Percentiles rank a stretch among this genome's conserved stretches.
phyloP scores from a whole-genome alignment of 1,140 invertebrate species.

The Apis cerana region DNA sequence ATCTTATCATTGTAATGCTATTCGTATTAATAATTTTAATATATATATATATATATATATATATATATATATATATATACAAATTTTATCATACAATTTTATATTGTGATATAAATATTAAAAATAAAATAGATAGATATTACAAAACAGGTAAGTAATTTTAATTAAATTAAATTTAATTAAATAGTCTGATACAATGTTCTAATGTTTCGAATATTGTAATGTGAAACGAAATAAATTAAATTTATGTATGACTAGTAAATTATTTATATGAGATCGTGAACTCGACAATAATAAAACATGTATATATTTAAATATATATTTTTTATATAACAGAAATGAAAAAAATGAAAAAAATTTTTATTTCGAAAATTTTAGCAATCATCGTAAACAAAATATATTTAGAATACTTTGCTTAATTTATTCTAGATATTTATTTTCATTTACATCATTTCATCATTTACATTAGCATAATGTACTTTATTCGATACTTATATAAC shows the following conservation, averaged over 20 bases:
- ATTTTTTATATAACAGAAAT: too few species aligned
- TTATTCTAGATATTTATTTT: conserved; percentile 31
- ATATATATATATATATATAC: not conserved
- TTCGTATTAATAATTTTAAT: too few species aligned
- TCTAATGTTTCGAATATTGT: not conserved
- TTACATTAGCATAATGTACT: too few species aligned
- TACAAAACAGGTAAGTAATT: not conserved
- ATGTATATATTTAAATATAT: too few species aligned
- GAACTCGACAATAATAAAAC: not conserved
- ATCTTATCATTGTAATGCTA: too few species aligned
- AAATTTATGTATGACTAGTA: not conserved
- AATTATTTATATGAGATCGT: conserved; percentile 10
- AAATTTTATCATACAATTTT: not conserved
- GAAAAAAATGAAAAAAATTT: too few species aligned
- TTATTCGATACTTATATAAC: too few species aligned
- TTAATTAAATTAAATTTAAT: not conserved
- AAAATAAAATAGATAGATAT: not conserved
- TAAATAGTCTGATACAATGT: not conserved
- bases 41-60: not conserved
- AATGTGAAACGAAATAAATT: not conserved
- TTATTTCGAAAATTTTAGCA: too few species aligned
- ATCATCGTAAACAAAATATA: too few species aligned
- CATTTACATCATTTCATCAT: conserved; percentile 26
- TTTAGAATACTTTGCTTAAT: not conserved
- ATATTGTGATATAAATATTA: not conserved